Evolutionary conservation across 2,797 vertebrate genomes (phyloP).

Genomic region (Rhinichthys osculus): DNA sequence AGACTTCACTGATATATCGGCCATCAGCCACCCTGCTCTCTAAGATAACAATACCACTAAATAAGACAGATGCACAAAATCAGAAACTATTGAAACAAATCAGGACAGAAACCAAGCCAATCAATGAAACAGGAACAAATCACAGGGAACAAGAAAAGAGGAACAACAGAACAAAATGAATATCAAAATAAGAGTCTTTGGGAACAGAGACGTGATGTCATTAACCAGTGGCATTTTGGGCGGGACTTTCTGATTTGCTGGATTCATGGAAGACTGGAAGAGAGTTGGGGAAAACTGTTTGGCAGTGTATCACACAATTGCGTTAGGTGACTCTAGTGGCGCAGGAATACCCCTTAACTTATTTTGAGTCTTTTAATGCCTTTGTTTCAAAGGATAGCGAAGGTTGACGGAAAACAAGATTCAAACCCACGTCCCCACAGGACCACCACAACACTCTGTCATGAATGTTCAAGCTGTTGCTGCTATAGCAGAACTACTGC

Average conservation of each 20-base stretch:
- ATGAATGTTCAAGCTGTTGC: neutral
- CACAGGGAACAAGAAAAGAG: neutral
- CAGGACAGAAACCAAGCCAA: neutral
- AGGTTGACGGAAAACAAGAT: slow-evolving; percentile 12
- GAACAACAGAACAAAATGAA: neutral
- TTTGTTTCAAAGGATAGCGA: slow-evolving; percentile 11
- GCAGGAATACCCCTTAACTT: neutral
- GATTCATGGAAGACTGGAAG: neutral
- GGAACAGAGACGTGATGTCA: neutral
- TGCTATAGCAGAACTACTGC: neutral
- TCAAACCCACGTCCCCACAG: neutral
- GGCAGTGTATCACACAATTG: neutral
- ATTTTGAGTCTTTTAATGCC: neutral
- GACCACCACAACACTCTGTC: slow-evolving; percentile 4
- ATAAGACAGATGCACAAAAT: neutral
- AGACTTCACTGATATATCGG: neutral
- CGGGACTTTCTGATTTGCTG: neutral
- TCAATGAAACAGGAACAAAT: neutral
- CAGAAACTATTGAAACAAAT: neutral
- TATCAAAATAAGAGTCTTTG: neutral
- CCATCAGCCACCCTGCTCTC: no score
- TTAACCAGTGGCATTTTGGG: neutral
- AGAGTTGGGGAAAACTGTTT: neutral
- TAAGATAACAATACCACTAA: no score
- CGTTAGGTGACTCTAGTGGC: neutral